Base-by-base conservation (phyloP, 2,113 vertebrate species). In the Shinisaurus crocodilurus region DNA sequence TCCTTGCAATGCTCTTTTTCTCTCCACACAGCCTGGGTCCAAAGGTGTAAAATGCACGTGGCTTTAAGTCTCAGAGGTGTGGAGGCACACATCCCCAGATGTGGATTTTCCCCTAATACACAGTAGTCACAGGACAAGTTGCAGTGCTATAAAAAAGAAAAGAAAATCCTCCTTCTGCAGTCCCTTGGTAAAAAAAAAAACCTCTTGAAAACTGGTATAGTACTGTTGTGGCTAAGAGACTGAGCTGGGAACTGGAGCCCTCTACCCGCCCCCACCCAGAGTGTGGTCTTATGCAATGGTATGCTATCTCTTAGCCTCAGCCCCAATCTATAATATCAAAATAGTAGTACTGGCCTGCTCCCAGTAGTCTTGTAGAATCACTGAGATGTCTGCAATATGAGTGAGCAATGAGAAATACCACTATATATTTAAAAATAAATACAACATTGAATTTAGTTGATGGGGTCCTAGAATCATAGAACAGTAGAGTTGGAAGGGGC, bases 1-100 rank as follows among this genome's bases (percentile, higher is more conserved):
- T 94, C 92, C 43, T 88, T 86, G 23, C 45, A 18, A 85, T 70
- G n/a, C 45, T 80, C 75, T 27, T 72, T 70, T 80, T n/a, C 77
- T 77, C 7, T 79, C 91, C 0, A 65, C 92, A 91, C 5, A 54
- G 75, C 1, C 20, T 40, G 5, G 5, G 45, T n/a, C 48, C 50
- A 37, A 75, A 13, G 9, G 86, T 70, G 45, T 54, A 85, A 90
- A 85, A 37, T 67, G n/a, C 25, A 40, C 27, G 1, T 0, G 3
- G 84, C 50, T 0, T 43, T 0, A 13, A 10, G 25, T 0, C 40
- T 0, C 70, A 57, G 48, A 90, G 65, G 27, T 82, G 74, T 89
- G 90, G 87, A 65, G 85, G 0, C 1, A 7, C 63, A 13, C 1
- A 0, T 69, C 76, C 84, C 16, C 23, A 85, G 27, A 67, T 5